Base-by-base conservation (phyloP, 1,140 invertebrate species). In the Pogonus chalceus region DNA sequence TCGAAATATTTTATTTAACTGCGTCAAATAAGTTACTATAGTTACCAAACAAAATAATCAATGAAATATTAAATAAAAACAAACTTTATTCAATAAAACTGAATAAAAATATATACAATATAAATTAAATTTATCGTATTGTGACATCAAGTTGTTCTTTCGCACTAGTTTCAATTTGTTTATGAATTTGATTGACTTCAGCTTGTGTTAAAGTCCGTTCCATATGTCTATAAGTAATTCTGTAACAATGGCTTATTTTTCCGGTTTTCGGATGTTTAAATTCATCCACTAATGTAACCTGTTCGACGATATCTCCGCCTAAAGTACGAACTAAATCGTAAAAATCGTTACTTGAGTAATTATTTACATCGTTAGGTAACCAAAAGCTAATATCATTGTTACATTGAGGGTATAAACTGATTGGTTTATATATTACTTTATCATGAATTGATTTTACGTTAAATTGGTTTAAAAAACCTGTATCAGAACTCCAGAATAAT, bases 301-400 rank as follows among this genome's bases (percentile, higher is more conserved):
- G 91, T 75, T 99, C 96, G 39, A 99, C 79, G 16, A 88, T 73
- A 71, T 98, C 92, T 3, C 89, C 92, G 2, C 85, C 95, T 54
- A 94, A 69, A 57, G 81, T 79, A 60, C 96, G 77, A 0, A 92
- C 92, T 37, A 99, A 64, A 66, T 99, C 96, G 72, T 95, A 98
- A 70, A 98, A 96, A 74, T 98, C 91, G 71, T 94, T 93, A 14
- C 77, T 72, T 14, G 77, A 79, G 70, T 84, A 97, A 23, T 72
- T 65, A 46, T 75, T 72, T 0, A 67, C 54, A 52, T 80, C 70
- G 12, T 78, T 58, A 0, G 93, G 90, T 20, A 99, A 69, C 94
- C 95, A 99, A 70, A 99, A 99, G 53, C 96, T 98, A 10, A 99
- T 80, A 68, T 99, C 96, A 75, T 93, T 96, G 20, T 64, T 75